These are phyloP conservation scores for Sarcophaga rosellei DNA, from an alignment of 2,888 invertebrate genomes.

Conservation along the genomic window DNA sequence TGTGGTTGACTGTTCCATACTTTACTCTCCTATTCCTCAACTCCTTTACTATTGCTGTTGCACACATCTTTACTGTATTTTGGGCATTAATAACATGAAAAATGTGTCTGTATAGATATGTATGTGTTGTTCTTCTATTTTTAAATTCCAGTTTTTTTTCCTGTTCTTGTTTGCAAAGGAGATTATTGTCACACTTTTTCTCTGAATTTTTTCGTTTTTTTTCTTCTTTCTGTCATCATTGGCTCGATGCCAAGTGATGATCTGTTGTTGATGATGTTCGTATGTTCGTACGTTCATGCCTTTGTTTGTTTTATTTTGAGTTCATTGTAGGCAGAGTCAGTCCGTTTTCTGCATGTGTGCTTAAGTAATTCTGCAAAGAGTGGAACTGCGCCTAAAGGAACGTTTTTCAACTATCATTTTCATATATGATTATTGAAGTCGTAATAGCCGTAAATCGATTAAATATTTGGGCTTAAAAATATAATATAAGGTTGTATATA, in stretches of 20 bases:
- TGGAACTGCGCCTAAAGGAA: not conserved
- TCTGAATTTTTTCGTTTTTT: not conserved
- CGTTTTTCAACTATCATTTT: not conserved
- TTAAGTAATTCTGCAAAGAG: too few species aligned
- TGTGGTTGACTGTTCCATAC: not conserved
- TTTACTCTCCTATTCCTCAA: not conserved
- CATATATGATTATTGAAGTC: not conserved
- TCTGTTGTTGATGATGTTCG: conserved; percentile 51
- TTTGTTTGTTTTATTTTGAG: not conserved
- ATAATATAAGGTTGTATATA: not conserved
- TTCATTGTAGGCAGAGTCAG: not conserved
- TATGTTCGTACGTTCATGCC: not conserved
- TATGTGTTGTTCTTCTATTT: not conserved
- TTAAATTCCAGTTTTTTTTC: not conserved
- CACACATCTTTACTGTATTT: too few species aligned
- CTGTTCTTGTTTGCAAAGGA: conserved; percentile 8
- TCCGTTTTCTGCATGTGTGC: not conserved
- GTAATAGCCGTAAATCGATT: not conserved
- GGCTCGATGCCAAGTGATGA: conserved; percentile 66
- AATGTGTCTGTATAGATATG: not conserved
- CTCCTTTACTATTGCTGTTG: not conserved
- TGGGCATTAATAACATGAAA: not conserved
- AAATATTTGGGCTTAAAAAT: not conserved
- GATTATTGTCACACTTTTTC: not conserved
- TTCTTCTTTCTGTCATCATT: conserved; percentile 39